These are phyloP conservation scores for Ornithoptera priamus DNA, from an alignment of 2,888 invertebrate species.

Conservation along the genomic window DNA sequence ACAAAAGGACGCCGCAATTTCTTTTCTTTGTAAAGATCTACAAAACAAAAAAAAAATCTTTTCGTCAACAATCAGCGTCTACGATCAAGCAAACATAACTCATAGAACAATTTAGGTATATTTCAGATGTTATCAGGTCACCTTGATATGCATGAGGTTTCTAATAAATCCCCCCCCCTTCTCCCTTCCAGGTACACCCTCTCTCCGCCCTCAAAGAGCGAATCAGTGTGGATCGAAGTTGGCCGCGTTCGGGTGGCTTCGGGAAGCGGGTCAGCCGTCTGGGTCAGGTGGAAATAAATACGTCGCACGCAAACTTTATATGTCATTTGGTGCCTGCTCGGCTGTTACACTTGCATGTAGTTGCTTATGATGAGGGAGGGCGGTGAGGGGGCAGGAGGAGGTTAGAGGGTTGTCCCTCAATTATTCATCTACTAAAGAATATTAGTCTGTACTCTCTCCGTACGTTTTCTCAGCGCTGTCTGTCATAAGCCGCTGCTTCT, in stretches of 20 bases:
- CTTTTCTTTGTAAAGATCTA: not conserved
- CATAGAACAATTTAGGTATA: conserved; percentile 26
- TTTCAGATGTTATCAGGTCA: conserved; percentile 24
- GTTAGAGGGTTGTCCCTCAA: too few species aligned
- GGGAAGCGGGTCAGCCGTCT: conserved; percentile 32
- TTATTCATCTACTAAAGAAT: too few species aligned
- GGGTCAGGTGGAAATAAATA: conserved; percentile 32
- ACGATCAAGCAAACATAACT: conserved; percentile 17
- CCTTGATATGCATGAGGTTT: conserved; percentile 25
- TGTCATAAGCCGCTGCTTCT: too few species aligned
- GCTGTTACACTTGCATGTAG: conserved; percentile 8
- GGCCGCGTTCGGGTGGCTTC: conserved; percentile 17
- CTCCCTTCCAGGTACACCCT: too few species aligned
- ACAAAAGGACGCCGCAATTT: too few species aligned
- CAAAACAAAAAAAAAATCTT: not conserved
- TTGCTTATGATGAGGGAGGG: not conserved
- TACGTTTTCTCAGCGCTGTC: too few species aligned
- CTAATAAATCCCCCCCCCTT: conserved; percentile 9
- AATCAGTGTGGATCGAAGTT: conserved; percentile 28
- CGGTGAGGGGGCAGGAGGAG: too few species aligned
- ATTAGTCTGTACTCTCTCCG: too few species aligned
- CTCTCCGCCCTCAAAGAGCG: conserved; percentile 6
- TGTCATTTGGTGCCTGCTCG: conserved; percentile 6
- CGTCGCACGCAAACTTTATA: conserved; percentile 26
- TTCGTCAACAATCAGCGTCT: conserved; percentile 10